Evolutionary conservation across 2,113 vertebrate genomes (phyloP).

Genomic region (Otocyon megalotis): DNA sequence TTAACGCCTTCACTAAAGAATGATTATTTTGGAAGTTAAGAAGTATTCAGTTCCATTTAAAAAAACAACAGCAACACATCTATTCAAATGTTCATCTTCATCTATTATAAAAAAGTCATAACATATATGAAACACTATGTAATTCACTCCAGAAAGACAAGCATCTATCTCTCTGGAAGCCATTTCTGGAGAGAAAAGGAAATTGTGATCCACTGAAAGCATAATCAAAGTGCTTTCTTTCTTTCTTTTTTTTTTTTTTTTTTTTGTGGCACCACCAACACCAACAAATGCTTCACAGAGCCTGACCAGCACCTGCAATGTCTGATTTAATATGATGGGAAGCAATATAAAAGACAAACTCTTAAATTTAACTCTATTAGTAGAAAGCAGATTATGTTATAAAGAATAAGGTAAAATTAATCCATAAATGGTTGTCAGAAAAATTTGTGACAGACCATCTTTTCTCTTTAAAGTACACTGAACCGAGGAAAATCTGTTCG

Average conservation of each 20-base stretch:
- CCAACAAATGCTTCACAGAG: neutral
- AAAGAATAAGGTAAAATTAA: slow-evolving; percentile 81
- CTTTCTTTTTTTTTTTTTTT: neutral
- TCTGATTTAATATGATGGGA: slow-evolving; percentile 32
- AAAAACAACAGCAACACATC: slow-evolving; percentile 67
- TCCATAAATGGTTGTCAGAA: slow-evolving; percentile 64
- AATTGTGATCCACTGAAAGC: slow-evolving; percentile 58
- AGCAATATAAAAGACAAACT: slow-evolving; percentile 57
- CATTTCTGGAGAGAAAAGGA: slow-evolving; percentile 20
- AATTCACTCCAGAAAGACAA: slow-evolving; percentile 66
- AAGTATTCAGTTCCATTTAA: slow-evolving; percentile 74
- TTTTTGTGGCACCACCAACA: slow-evolving; percentile 28
- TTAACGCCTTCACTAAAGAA: slow-evolving; percentile 86
- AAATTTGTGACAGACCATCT: slow-evolving; percentile 70
- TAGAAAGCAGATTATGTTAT: slow-evolving; percentile 59
- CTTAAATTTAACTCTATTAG: slow-evolving; percentile 59
- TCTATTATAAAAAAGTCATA: slow-evolving; percentile 76
- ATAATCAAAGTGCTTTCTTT: slow-evolving; percentile 64
- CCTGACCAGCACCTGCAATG: slow-evolving; percentile 77
- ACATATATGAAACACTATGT: slow-evolving; percentile 67
- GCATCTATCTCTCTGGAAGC: neutral
- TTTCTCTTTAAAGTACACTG: slow-evolving; percentile 73
- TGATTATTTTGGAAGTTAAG: slow-evolving; percentile 86
- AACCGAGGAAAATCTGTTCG: slow-evolving; percentile 71
- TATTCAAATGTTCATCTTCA: slow-evolving; percentile 80